These are phyloP conservation scores for Ptychadena robeensis DNA, from an alignment of 2,797 vertebrate genomes.

Conservation along the genomic window DNA sequence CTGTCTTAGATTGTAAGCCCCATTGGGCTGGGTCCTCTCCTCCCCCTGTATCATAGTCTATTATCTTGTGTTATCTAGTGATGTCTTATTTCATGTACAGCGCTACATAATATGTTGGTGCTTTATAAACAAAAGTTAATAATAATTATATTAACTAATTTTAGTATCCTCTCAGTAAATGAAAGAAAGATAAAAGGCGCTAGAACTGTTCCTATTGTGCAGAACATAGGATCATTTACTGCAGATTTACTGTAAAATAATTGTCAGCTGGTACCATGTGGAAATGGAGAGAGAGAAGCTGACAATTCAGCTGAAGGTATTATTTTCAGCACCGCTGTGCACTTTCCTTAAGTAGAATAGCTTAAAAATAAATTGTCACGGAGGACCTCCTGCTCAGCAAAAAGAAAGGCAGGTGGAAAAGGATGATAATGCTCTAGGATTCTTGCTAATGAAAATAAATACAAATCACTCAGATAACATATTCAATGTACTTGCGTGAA, in stretches of 20 bases:
- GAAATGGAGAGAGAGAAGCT: neutral
- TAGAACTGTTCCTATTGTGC: neutral
- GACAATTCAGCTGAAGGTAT: slow-evolving; percentile 24
- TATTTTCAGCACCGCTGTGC: slow-evolving; percentile 32
- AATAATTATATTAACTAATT: too few species aligned
- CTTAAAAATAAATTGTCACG: slow-evolving; percentile 45
- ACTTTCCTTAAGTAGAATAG: slow-evolving; percentile 41
- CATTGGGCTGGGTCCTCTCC: too few species aligned
- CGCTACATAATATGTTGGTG: too few species aligned
- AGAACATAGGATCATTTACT: neutral
- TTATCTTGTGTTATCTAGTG: too few species aligned
- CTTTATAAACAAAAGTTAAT: too few species aligned
- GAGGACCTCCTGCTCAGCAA: slow-evolving; percentile 46
- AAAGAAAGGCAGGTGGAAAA: slow-evolving; percentile 29
- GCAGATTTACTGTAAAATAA: slow-evolving; percentile 17
- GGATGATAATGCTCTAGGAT: slow-evolving; percentile 38
- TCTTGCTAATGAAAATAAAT: slow-evolving; percentile 45
- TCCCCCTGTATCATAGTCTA: too few species aligned
- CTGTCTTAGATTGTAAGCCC: too few species aligned
- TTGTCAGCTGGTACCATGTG: slow-evolving; percentile 24
- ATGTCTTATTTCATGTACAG: too few species aligned
- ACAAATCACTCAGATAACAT: slow-evolving; percentile 40
- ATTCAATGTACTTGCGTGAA: slow-evolving; percentile 25
- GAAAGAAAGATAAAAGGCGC: neutral
- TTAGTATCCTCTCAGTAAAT: neutral